A percentile compares a stretch with the other conserved stretches of the same genome.
These are phyloP conservation scores for Semibalanus balanoides DNA, from an alignment of 1,140 invertebrate species.

Conservation along the genomic window DNA sequence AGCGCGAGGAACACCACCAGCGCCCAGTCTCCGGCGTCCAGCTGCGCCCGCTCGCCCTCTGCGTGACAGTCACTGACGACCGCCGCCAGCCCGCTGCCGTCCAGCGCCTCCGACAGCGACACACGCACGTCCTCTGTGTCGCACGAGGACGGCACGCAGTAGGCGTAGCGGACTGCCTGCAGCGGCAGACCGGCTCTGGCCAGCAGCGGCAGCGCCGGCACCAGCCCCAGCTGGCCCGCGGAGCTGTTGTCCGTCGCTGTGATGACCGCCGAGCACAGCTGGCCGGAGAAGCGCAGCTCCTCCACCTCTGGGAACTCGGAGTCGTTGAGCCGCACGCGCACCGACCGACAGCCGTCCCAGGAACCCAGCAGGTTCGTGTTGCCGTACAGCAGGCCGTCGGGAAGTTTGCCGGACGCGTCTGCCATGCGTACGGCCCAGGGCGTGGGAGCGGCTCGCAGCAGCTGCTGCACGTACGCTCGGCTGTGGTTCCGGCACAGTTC, in stretches of 20 bases:
- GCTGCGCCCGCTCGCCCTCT: neutral
- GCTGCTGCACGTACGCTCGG: neutral
- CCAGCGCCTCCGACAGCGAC: neutral
- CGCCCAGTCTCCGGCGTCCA: neutral
- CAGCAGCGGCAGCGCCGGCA: neutral
- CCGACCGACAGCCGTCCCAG: neutral
- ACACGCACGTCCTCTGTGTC: neutral
- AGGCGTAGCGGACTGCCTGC: neutral
- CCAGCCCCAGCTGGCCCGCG: neutral
- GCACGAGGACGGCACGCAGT: neutral
- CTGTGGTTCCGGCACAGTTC: neutral
- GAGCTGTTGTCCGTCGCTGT: neutral
- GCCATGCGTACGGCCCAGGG: neutral
- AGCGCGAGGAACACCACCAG: neutral
- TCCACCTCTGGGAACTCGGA: neutral
- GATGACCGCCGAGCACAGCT: neutral
- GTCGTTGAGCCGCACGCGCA: neutral
- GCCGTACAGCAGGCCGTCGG: neutral
- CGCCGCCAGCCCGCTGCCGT: neutral
- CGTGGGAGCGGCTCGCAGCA: neutral
- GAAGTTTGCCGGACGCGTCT: neutral
- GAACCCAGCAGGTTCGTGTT: neutral
- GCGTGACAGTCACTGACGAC: neutral
- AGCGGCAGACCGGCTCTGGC: neutral
- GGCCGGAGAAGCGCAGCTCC: neutral